Percentiles rank a stretch among this genome's conserved stretches.
phyloP scores from a whole-genome alignment of 2,888 invertebrate genomes.

The Augochlorella aurata region DNA sequence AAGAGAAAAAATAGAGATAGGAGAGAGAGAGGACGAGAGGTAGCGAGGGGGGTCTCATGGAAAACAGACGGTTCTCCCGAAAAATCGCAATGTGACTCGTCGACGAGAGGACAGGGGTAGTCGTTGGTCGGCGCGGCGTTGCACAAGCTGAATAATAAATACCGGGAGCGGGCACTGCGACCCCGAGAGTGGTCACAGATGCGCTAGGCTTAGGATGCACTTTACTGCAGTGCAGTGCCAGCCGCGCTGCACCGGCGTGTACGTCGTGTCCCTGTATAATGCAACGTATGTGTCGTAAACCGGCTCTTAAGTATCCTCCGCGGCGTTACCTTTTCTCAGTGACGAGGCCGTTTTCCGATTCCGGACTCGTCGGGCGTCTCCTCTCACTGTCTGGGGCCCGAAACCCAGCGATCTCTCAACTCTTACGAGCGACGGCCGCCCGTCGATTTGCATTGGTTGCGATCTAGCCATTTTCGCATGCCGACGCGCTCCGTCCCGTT shows the following conservation, averaged over 20 bases:
- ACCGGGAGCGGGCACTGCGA: conserved; percentile 65
- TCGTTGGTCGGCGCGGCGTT: conserved; percentile 45
- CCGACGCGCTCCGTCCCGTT: neutral
- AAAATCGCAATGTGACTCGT: conserved; percentile 42
- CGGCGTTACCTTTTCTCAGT: conserved; percentile 44
- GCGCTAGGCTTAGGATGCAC: conserved; percentile 74
- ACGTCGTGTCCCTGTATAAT: conserved; percentile 52
- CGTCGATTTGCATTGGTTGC: conserved; percentile 25
- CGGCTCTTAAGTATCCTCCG: conserved; percentile 58
- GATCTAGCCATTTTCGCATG: neutral
- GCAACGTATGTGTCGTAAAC: conserved; percentile 61
- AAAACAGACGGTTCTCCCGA: conserved; percentile 32
- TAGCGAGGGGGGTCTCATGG: neutral
- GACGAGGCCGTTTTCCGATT: conserved; percentile 56
- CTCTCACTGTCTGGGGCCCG: conserved; percentile 12
- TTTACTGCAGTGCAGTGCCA: conserved; percentile 75
- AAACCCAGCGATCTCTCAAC: neutral
- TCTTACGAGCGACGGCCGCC: neutral
- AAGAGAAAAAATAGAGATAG: no score
- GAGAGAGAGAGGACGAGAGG: neutral
- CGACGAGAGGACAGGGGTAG: conserved; percentile 29
- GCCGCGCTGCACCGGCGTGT: conserved; percentile 43
- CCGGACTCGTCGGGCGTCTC: conserved; percentile 42
- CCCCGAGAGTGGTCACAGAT: conserved; percentile 73
- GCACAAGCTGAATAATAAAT: conserved; percentile 72